Conservation (phyloP, 2,113 vertebrate species). For the Cyphomyrus discorhynchus region DNA sequence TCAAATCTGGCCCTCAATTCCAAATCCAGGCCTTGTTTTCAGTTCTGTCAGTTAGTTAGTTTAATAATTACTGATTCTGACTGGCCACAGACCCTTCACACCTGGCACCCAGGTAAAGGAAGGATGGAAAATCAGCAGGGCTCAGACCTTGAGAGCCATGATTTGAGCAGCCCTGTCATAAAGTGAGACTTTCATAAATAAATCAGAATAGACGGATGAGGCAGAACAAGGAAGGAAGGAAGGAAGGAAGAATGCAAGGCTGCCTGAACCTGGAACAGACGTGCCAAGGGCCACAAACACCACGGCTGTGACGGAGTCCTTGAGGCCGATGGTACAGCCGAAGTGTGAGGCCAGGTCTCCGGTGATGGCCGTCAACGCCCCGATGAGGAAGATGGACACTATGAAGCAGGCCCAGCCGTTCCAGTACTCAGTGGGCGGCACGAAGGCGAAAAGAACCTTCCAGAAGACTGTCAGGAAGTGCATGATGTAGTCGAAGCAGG, state of each 20-base stretch:
- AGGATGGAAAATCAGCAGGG: not conserved
- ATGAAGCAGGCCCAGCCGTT: conserved; percentile 78
- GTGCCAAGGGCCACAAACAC: conserved; percentile 75
- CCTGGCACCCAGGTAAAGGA: no score
- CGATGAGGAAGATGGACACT: conserved; percentile 69
- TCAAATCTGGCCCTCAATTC: not conserved
- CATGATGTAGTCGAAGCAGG: conserved; percentile 80
- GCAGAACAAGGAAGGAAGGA: not conserved
- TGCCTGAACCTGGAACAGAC: conserved; percentile 62
- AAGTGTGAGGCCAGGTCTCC: conserved; percentile 73
- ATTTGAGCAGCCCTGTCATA: not conserved
- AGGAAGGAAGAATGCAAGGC: not conserved
- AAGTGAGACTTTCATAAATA: not conserved
- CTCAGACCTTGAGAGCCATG: not conserved
- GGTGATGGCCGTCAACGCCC: conserved; percentile 66
- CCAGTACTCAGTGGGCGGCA: conserved; percentile 75
- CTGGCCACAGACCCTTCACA: not conserved
- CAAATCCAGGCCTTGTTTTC: not conserved
- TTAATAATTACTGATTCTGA: not conserved
- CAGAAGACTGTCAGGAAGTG: conserved; percentile 80
- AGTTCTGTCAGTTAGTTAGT: not conserved
- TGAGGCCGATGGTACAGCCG: conserved; percentile 71
- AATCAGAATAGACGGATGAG: not conserved
- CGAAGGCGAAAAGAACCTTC: conserved; percentile 76
- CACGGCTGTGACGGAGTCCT: conserved; percentile 72